Base-by-base conservation (phyloP, 2,113 vertebrate species). In the Perca fluviatilis region DNA sequence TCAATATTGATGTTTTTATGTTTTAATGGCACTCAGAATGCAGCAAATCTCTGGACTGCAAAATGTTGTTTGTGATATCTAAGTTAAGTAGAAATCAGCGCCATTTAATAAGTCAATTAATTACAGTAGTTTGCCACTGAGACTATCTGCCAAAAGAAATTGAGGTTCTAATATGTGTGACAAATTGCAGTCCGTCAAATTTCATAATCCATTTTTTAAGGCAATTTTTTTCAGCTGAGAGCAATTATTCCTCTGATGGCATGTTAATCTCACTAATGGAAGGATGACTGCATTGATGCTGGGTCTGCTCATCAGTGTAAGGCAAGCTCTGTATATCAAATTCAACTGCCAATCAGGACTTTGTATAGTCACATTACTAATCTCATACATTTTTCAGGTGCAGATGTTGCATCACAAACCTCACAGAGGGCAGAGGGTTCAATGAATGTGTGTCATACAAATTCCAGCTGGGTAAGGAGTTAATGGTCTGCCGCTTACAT, bases 151-250 rank as follows among this genome's bases (percentile, higher is more conserved):
- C 81, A 74, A 80, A 79, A 66, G 54, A 87, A 88, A 93, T 89
- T 90, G 53, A 47, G 64, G 33, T 60, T 80, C 50, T 90, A 79
- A 86, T 85, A 69, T 62, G 77, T 84, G 80, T 87, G 76, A 86
- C 87, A 78, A 66, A 84, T 64, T 40, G 79, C 82, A 92, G 70
- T 92, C 87, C 85, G 72, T 93, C 84, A 87, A 72, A 81, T 85
- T 84, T 86, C 21, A 58, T 79, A 71, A 86, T 83, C 60, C 63
- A 90, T 89, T 91, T 80, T 76, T 74, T 30, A 27, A 51, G 27
- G 36, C 68, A 50, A 33, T 33, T 67, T 86, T 86, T 88, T 80
- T 78, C 50, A 90, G 18, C 63, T 67, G 71, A 63, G 66, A 66
- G 64, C 64, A 88, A 83, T 86, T 84, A 85, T 84, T 80, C 77